Percentiles rank a stretch among this genome's conserved stretches.
These are phyloP conservation scores for Metaphire vulgaris DNA, from an alignment of 1,140 invertebrate species.

Conservation along the genomic window DNA sequence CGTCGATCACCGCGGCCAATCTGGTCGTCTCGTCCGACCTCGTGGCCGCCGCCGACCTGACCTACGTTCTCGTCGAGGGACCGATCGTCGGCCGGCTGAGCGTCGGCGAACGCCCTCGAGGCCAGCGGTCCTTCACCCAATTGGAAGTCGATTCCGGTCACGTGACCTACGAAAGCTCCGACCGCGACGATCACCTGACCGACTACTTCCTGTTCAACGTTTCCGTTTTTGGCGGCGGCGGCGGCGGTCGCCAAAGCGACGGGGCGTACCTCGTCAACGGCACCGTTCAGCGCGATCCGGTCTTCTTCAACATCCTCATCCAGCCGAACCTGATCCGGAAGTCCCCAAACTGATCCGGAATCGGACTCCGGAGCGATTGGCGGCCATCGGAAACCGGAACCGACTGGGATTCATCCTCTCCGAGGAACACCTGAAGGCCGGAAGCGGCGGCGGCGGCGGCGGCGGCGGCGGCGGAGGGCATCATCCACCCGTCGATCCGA, in stretches of 20 bases:
- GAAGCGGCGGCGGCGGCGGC: no score
- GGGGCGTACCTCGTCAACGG: conserved; percentile 41
- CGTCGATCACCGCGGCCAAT: conserved; percentile 38
- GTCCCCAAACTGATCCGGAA: conserved; percentile 42
- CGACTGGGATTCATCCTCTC: conserved; percentile 41
- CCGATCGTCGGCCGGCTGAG: conserved; percentile 49
- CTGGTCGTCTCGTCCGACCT: conserved; percentile 45
- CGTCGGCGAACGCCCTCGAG: conserved; percentile 37
- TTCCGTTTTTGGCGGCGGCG: no score
- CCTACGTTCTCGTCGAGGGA: conserved; percentile 45
- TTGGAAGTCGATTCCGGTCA: conserved; percentile 42
- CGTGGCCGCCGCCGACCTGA: conserved; percentile 45
- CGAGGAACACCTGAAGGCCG: conserved; percentile 39
- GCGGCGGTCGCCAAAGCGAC: conserved; percentile 42
- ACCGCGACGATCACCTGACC: conserved; percentile 36
- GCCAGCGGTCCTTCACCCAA: conserved; percentile 41
- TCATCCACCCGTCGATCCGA: conserved; percentile 37
- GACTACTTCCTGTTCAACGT: conserved; percentile 49
- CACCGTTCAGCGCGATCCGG: conserved; percentile 40
- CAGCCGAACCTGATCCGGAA: conserved; percentile 32
- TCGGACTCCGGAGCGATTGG: conserved; percentile 39
- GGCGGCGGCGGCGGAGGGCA: no score
- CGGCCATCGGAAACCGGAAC: conserved; percentile 39
- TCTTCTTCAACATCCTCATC: conserved; percentile 45
- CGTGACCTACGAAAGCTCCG: conserved; percentile 44